These are phyloP conservation scores for Nymphalis polychloros DNA, from an alignment of 2,888 invertebrate genomes.

Conservation along the genomic window DNA sequence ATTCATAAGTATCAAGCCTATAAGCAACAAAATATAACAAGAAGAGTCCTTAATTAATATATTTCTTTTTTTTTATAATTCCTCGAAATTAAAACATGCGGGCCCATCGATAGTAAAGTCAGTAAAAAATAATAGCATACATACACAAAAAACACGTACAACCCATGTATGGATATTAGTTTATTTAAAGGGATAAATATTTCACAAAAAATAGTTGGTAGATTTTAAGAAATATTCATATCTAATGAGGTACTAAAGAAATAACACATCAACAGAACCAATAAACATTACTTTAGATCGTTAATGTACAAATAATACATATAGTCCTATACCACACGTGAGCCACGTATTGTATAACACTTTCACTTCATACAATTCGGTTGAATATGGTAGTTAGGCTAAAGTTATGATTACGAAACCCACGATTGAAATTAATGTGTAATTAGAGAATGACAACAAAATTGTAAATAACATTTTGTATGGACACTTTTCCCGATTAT, in stretches of 20 bases:
- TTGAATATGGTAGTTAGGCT: slow-evolving; percentile 39
- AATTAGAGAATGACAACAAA: slow-evolving; percentile 54
- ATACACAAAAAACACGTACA: no score
- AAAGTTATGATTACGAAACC: slow-evolving; percentile 42
- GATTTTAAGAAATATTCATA: no score
- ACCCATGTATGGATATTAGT: no score
- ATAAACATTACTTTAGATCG: slow-evolving; percentile 8
- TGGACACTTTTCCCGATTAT: slow-evolving; percentile 34
- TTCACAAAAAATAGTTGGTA: no score
- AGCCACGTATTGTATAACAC: slow-evolving; percentile 34
- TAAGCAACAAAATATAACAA: no score
- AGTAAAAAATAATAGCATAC: no score
- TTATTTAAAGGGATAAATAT: no score
- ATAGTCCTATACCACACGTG: slow-evolving; percentile 8
- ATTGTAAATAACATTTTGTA: slow-evolving; percentile 46
- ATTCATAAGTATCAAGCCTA: no score
- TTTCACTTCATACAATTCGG: slow-evolving; percentile 37
- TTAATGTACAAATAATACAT: slow-evolving; percentile 10
- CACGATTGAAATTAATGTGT: slow-evolving; percentile 38
- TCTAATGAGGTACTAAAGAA: not conserved
- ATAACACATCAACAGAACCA: not conserved
- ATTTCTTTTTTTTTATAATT: no score
- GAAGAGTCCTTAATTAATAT: no score
- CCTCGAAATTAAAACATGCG: no score
- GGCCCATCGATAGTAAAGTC: no score